Percentiles rank a stretch among this genome's conserved stretches.
phyloP scores from a whole-genome alignment of 2,797 vertebrate species.

The Neostethus bicornis region DNA sequence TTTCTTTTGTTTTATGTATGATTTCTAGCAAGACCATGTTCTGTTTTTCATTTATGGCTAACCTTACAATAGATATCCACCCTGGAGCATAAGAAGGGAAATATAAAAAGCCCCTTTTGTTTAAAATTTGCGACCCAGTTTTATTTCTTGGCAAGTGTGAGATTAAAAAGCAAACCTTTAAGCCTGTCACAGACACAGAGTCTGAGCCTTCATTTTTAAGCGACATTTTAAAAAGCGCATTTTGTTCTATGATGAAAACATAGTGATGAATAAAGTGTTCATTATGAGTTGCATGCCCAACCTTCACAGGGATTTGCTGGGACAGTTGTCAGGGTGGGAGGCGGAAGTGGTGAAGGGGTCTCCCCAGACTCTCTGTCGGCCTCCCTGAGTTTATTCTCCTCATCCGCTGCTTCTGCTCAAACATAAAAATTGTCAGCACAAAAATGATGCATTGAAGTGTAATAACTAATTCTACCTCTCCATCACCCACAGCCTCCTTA shows the following conservation, averaged over 20 bases:
- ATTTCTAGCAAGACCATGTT: constrained; percentile 51
- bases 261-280: constrained; percentile 29
- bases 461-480: constrained; percentile 43
- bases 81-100: constrained; percentile 25
- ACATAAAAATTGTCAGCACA: constrained; percentile 53
- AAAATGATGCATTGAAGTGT: constrained; percentile 38
- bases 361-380: constrained; percentile 39
- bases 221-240: constrained; percentile 10
- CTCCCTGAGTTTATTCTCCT: constrained; percentile 75
- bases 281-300: constrained; percentile 45
- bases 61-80: constrained; percentile 41
- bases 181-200: neutral
- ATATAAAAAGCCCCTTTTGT: constrained; percentile 26
- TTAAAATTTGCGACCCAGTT: constrained; percentile 53
- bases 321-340: constrained; percentile 39
- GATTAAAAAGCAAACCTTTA: constrained; percentile 4
- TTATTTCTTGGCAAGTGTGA: constrained; percentile 25
- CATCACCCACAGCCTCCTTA: constrained; percentile 23
- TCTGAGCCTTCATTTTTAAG: constrained; percentile 12
- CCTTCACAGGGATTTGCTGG: constrained; percentile 75
- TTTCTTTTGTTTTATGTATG: constrained; percentile 53
- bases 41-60: constrained; percentile 44
- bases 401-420: constrained; percentile 63
- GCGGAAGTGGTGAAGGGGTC: constrained; percentile 36
- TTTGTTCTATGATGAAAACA: constrained; percentile 31